Base-by-base conservation (phyloP, 2,113 vertebrate species). In the Herpailurus yagouaroundi region DNA sequence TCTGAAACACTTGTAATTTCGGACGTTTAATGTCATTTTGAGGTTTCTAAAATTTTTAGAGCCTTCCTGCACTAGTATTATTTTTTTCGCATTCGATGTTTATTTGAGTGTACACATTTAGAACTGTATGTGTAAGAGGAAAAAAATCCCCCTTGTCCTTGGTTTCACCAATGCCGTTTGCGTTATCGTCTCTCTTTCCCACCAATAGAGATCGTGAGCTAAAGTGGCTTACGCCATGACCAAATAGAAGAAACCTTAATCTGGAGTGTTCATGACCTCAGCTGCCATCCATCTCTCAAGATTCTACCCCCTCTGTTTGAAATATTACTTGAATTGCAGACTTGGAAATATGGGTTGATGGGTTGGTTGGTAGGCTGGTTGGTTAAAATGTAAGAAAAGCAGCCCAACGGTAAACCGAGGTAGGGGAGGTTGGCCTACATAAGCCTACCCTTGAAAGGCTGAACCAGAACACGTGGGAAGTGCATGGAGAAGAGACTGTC, bases 381-480 rank as follows among this genome's bases (percentile, higher is more conserved):
- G 13, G n/a, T 80, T 60, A 82, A 91, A 89, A 94, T 16, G 29
- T 21, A 38, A 93, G 69, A 79, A 50, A 50, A 85, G 27, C 68
- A 15, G 63, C n/a, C 23, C 14, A 7, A 5, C 23, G 60, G 64
- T 48, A 89, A 95, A 87, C 31, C 3, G 48, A 96, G 45, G 31
- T 31, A 57, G 19, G 18, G 64, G 91, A 96, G 93, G 57, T 97
- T 76, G 96, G 94, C 57, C 13, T 69, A 33, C n/a, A 1, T 90
- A 81, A 96, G 92, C 96, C 96, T 98, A 92, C 97, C 94, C 98
- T 96, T 97, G 13, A 88, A 96, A 98, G 96, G 97, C 98, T 95
- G 96, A 96, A 96, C 92, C 60, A 73, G 48, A 94, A 89, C 94
- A 81, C 77, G 50, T 84, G 77, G 95, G 89, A 89, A 92, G 57